phyloP scores from a whole-genome alignment of 1,140 invertebrate species.

The Diachasma alloeum region DNA sequence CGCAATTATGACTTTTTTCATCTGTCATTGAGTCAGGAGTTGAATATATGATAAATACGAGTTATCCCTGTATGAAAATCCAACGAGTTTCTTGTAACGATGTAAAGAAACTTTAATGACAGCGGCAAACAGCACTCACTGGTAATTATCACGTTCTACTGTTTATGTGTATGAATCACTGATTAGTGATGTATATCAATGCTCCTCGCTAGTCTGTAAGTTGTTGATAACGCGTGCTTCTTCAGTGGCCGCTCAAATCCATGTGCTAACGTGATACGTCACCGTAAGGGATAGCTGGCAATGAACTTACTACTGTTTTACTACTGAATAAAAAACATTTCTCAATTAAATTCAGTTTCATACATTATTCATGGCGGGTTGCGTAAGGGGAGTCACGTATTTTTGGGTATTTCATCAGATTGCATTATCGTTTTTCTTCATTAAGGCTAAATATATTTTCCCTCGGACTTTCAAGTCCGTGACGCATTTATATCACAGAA shows the following conservation, averaged over 20 bases:
- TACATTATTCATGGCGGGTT: too few species aligned
- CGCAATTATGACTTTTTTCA: not conserved
- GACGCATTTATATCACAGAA: too few species aligned
- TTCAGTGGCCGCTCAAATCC: not conserved
- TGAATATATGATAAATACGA: not conserved
- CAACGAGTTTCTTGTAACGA: not conserved
- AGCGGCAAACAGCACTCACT: not conserved
- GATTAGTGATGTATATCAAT: not conserved
- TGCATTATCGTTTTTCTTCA: too few species aligned
- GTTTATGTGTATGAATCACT: not conserved
- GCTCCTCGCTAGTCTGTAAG: not conserved
- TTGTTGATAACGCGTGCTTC: not conserved
- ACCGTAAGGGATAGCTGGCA: too few species aligned
- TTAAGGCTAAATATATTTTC: too few species aligned
- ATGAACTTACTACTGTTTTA: too few species aligned
- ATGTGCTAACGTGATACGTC: not conserved
- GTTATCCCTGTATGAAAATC: not conserved
- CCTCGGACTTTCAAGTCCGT: too few species aligned
- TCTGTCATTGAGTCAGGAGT: not conserved
- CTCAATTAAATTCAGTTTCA: too few species aligned
- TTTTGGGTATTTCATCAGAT: too few species aligned
- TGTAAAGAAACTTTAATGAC: not conserved
- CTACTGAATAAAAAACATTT: too few species aligned
- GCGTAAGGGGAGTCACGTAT: too few species aligned
- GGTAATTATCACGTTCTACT: not conserved